Evolutionary conservation across 2,888 invertebrate species (phyloP).

Genomic region (Ecliptopera silaceata): DNA sequence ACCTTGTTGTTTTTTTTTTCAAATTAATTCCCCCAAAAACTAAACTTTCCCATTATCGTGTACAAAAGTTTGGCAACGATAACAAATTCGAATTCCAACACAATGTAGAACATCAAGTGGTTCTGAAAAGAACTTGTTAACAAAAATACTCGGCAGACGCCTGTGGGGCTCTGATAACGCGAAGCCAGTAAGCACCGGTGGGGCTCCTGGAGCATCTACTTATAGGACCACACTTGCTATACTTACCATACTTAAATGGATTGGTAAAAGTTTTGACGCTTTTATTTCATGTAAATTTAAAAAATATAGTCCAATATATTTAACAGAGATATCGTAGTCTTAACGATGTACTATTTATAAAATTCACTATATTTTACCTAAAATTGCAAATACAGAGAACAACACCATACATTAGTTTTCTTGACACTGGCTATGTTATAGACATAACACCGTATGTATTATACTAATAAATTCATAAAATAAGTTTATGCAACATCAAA

Average conservation of each 20-base stretch:
- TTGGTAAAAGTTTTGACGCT: background rate
- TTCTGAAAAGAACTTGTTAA: slow-evolving; percentile 80
- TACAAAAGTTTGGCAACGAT: slow-evolving; percentile 27
- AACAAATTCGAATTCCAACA: slow-evolving; percentile 37
- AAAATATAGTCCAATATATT: too few relatives aligned
- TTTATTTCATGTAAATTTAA: too few relatives aligned
- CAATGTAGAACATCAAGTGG: slow-evolving; percentile 60
- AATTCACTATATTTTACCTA: too few relatives aligned
- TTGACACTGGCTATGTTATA: too few relatives aligned
- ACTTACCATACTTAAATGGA: slow-evolving; percentile 15
- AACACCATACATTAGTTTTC: too few relatives aligned
- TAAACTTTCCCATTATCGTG: slow-evolving; percentile 23
- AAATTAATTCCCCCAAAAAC: slow-evolving; percentile 26
- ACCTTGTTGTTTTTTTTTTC: too few relatives aligned
- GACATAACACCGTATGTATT: too few relatives aligned
- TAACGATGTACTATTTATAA: too few relatives aligned
- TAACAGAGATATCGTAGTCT: too few relatives aligned
- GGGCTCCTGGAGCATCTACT: background rate
- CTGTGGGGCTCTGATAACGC: slow-evolving; percentile 74
- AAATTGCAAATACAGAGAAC: too few relatives aligned
- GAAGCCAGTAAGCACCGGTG: slow-evolving; percentile 47
- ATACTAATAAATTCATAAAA: too few relatives aligned
- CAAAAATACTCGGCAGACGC: slow-evolving; percentile 73
- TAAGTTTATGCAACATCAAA: too few relatives aligned
- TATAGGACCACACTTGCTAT: background rate